Base-by-base conservation (phyloP, 2,888 invertebrate species). In the Catocala nupta region DNA sequence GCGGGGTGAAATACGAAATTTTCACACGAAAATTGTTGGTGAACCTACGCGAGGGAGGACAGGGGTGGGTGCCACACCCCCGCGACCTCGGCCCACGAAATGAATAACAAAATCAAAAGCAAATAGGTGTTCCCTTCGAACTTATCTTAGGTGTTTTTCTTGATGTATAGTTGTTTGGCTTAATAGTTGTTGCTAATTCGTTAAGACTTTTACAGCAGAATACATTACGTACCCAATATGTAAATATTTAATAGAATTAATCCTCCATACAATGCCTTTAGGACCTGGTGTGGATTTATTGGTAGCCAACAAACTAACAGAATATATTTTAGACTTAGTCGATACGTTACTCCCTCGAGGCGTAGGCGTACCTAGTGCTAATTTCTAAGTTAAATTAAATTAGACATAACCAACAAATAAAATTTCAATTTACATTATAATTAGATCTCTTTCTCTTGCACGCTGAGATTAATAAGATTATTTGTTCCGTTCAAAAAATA, bases 101-200 rank as follows among this genome's bases (percentile, higher is more conserved):
- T 84, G 86, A 86, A 86, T 86, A 88, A 86, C 85, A 81, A 86
- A 89, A 89, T 88, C 85, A 88, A 85, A 87, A 84, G 82, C 81
- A 84, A 82, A 83, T 81, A 81, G 76, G 76, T 78, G 75, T 73
- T 76, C 73, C 70, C 67, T 75, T 70, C 66, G 50, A 69, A 73
- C 67, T 75, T 76, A 76, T 79, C 75, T 70, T 60, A 75, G 71
- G 67, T 75, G 70, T 73, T 72, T 63, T 71, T 65, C 56, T 75
- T 61, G 52, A 49, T 48, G 48, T 67, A 70, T 68, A n/a, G n/a
- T n/a, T n/a, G n/a, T 68, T 58, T 42, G 66, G 39, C 60, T 48
- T 54, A 56, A 65, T 60, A 51, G 50, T 59, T 53, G 33, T 47
- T 52, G 48, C 57, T 57, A 60, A 62, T 66, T 67, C 49, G 34